A percentile compares a stretch with the other conserved stretches of the same genome.
Conservation (phyloP, 92 coral and sea anemone genomes). For the Epizoanthus rinbou region DNA sequence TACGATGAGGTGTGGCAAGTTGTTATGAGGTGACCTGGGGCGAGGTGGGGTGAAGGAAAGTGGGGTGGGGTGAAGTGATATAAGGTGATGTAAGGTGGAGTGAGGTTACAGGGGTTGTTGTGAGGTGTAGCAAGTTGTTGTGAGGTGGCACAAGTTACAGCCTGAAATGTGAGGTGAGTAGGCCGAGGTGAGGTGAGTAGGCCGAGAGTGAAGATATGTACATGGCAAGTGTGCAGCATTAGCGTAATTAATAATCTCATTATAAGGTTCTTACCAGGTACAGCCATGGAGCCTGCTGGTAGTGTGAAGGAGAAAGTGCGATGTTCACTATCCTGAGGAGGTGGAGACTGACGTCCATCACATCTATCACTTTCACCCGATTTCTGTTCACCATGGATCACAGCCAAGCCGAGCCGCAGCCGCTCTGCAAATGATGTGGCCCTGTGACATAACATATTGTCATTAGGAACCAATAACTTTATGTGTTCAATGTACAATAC, state of each 20-base stretch:
- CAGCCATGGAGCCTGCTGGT: constrained; percentile 57
- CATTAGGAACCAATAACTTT: too few relatives aligned
- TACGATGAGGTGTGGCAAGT: too few relatives aligned
- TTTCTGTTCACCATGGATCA: constrained; percentile 94
- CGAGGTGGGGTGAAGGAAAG: too few relatives aligned
- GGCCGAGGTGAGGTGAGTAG: too few relatives aligned
- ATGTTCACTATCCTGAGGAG: constrained; percentile 71
- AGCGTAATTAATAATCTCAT: not conserved
- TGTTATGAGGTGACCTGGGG: too few relatives aligned
- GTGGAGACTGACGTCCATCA: constrained; percentile 98
- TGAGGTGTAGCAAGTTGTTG: too few relatives aligned
- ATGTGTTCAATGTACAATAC: not conserved
- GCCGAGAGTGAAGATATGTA: too few relatives aligned
- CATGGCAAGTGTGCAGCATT: not conserved
- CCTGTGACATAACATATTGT: constrained; percentile 41
- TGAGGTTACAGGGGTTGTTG: too few relatives aligned
- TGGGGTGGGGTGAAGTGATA: too few relatives aligned
- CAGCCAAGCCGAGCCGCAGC: constrained; percentile 93
- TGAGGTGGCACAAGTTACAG: too few relatives aligned
- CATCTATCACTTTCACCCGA: constrained; percentile 78
- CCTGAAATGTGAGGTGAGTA: too few relatives aligned
- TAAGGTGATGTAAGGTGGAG: too few relatives aligned
- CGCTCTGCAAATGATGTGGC: constrained; percentile 99
- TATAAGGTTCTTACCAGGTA: constrained; percentile 59
- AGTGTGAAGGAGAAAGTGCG: constrained; percentile 70